Evolutionary conservation across 2,888 invertebrate species (phyloP), one percentile per base, ranked within the genome.

Genomic region (Cerastis leucographa): DNA sequence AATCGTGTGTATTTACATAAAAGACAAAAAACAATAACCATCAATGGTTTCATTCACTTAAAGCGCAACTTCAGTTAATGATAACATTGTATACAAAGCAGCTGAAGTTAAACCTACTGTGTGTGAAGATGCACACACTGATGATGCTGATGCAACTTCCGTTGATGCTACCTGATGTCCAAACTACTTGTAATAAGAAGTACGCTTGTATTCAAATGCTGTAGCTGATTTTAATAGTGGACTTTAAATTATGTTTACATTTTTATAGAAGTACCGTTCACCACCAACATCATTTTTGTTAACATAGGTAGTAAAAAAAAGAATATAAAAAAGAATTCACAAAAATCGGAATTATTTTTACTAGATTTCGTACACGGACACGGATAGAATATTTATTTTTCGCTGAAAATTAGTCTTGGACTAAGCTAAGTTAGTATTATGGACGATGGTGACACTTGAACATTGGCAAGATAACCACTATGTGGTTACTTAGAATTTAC

Each of bases 31-130:
- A 65, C 42, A 64, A 64, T 81, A 61, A 51, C 17, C 72, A 56
- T 79, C 42, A 80, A 46, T 54, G n/a, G 35, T 65, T 56, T 44
- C 7, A 68, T 66, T 83, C 54, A 71, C 44, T 72, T 40, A 49
- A 78, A 78, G 79, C 61, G 56, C 35, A 56, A n/a, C 42, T 64
- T n/a, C 1, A 8, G 42, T 11, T 72, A 70, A 78, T 46, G 81
- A 79, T 78, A 70, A 70, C 72, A 78, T 67, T 73, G 84, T 83
- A 9, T 66, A 83, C 56, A 62, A 70, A 80, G 69, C 9, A 66
- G 22, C 22, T 51, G 54, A 56, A 67, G 68, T 61, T 49, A 71
- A 64, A 35, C 19, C 25, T 19, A 56, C 62, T n/a, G 35, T 59
- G 68, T 64, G 77, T n/a, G 49, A 61, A 66, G 66, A 66, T 66